Percentiles rank a stretch among this genome's conserved stretches.
phyloP scores from a whole-genome alignment of 2,888 invertebrate genomes.

The Leptinotarsa haldemani region DNA sequence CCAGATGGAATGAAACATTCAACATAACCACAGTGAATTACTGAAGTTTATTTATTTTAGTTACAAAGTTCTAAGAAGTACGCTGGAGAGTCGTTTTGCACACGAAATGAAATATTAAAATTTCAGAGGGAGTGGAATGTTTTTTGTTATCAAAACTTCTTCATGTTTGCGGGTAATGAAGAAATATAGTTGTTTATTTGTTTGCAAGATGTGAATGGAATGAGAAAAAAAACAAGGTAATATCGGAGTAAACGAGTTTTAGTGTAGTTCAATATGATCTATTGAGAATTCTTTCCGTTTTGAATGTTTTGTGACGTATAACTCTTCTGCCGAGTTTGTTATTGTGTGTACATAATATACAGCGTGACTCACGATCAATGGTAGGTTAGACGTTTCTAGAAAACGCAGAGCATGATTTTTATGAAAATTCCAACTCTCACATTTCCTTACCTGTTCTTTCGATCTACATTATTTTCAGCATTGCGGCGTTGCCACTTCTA shows the following conservation, averaged over 20 bases:
- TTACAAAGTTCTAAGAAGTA: slow-evolving; percentile 29
- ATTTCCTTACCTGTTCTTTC: no score
- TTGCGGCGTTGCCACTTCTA: no score
- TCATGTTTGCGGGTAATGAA: not conserved
- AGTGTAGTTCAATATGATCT: not conserved
- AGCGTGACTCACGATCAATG: no score
- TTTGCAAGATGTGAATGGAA: not conserved
- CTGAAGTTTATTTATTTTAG: slow-evolving; percentile 39
- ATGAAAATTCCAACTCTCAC: no score
- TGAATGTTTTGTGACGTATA: no score
- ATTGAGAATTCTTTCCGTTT: no score
- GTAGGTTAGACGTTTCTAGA: no score
- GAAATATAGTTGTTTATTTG: not conserved
- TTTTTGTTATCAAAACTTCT: not conserved
- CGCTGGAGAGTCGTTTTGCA: slow-evolving; percentile 1
- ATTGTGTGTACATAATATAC: no score
- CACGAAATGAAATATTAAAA: not conserved
- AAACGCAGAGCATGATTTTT: no score
- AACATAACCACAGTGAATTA: slow-evolving; percentile 33
- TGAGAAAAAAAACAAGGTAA: not conserved
- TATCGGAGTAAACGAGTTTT: not conserved
- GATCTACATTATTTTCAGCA: no score
- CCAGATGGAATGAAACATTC: slow-evolving; percentile 29
- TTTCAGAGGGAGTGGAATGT: not conserved
- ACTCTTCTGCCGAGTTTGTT: no score